phyloP scores from a whole-genome alignment of 2,797 vertebrate genomes.

The Naso thynnoides region DNA sequence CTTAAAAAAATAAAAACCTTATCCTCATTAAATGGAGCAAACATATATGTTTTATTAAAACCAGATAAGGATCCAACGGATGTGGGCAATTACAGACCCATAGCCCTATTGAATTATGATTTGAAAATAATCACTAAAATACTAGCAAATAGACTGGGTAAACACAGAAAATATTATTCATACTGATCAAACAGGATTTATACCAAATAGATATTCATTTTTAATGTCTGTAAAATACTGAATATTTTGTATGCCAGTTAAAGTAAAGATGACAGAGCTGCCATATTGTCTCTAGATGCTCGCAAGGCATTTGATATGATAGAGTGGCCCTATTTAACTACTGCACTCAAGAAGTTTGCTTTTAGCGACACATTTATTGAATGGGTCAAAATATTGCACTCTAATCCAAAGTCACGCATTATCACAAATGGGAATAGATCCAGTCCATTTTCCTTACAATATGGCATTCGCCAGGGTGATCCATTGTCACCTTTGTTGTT shows the following conservation, averaged over 20 bases:
- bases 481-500: not conserved
- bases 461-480: not conserved
- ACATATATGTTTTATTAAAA: not conserved
- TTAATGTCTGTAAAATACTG: not conserved
- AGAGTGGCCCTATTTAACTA: not conserved
- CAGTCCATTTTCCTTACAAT: not conserved
- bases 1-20: not conserved
- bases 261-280: not conserved
- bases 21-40: not conserved
- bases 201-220: not conserved
- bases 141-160: not conserved
- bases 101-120: not conserved
- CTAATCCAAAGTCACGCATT: not conserved
- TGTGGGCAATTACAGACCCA: not conserved
- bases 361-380: too few species aligned
- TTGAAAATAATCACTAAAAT: not conserved
- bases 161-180: not conserved
- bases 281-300: not conserved
- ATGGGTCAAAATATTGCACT: too few species aligned
- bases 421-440: not conserved
- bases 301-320: not conserved
- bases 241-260: not conserved
- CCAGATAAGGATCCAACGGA: not conserved
- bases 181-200: not conserved
- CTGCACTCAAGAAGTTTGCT: not conserved